Evolutionary conservation across 2,113 vertebrate species (phyloP).

Genomic region (Ornithorhynchus anatinus): DNA sequence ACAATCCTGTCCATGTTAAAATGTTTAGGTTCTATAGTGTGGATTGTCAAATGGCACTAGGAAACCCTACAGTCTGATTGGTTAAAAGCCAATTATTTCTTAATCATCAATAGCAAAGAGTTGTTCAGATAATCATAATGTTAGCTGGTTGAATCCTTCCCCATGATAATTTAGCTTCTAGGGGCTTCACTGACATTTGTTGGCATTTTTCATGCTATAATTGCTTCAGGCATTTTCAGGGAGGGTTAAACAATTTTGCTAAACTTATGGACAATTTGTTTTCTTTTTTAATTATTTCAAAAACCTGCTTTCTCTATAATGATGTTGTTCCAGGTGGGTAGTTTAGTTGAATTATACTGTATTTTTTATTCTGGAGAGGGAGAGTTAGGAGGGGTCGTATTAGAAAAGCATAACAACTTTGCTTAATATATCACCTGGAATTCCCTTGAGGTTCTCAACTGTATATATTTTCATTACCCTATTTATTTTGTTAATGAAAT

Average conservation of each 20-base stretch:
- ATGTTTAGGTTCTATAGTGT: not conserved
- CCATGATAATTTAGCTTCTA: not conserved
- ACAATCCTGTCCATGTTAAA: not conserved
- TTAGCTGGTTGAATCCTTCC: fast-evolving
- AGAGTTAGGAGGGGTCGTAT: not conserved
- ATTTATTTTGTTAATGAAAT: too few relatives aligned
- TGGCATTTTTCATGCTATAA: fast-evolving
- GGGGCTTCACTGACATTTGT: fast-evolving
- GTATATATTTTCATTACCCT: too few relatives aligned
- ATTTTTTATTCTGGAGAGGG: not conserved
- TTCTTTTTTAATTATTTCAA: not conserved
- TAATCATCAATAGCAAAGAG: not conserved
- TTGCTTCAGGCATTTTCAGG: fast-evolving
- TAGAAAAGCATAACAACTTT: conserved; percentile 1
- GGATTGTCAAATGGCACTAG: not conserved
- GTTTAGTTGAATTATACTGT: not conserved
- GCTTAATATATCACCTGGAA: conserved; percentile 44
- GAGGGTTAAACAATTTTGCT: not conserved
- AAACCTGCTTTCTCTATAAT: not conserved
- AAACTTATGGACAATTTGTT: conserved; percentile 4
- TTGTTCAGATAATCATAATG: not conserved
- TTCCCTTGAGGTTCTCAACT: conserved; percentile 16
- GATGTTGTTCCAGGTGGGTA: not conserved
- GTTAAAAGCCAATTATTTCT: not conserved
- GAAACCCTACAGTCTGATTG: not conserved